Percentiles rank a stretch among this genome's conserved stretches.
Conservation (phyloP, 37 sponge, comb jelly and placozoan genomes). For the Hexactinellida sp. region DNA sequence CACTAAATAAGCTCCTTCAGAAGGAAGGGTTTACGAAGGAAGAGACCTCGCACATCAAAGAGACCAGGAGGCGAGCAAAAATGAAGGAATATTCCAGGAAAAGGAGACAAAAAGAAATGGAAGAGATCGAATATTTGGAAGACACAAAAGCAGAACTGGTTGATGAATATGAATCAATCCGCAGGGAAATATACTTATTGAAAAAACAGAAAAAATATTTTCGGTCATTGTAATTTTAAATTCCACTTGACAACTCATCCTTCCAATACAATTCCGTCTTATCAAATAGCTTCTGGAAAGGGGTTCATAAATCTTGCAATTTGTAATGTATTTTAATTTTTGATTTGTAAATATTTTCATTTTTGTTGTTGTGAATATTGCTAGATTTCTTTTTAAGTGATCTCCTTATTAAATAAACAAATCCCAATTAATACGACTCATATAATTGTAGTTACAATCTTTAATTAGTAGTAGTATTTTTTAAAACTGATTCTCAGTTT, state of each 20-base stretch:
- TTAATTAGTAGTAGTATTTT: too few relatives aligned
- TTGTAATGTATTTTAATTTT: neutral
- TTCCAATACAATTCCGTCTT: neutral
- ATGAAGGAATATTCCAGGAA: conserved; percentile 13
- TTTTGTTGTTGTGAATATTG: neutral
- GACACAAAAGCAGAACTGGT: neutral
- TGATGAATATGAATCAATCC: neutral
- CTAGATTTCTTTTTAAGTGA: neutral
- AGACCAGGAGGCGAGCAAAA: conserved; percentile 10
- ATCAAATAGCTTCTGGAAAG: neutral
- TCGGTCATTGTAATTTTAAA: neutral
- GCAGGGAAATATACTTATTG: neutral
- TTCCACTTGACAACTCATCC: neutral
- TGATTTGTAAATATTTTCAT: too few relatives aligned
- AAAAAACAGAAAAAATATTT: neutral
- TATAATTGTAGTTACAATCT: too few relatives aligned
- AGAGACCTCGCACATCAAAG: conserved; percentile 1
- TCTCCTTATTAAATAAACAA: neutral
- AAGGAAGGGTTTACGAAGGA: conserved; percentile 8
- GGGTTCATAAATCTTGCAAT: neutral
- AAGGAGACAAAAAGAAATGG: neutral
- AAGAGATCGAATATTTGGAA: conserved; percentile 17
- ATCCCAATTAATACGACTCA: neutral
- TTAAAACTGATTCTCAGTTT: too few relatives aligned
- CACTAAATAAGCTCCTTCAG: neutral